Evolutionary conservation across 2,113 vertebrate species (phyloP).

Genomic region (Daboia siamensis): DNA sequence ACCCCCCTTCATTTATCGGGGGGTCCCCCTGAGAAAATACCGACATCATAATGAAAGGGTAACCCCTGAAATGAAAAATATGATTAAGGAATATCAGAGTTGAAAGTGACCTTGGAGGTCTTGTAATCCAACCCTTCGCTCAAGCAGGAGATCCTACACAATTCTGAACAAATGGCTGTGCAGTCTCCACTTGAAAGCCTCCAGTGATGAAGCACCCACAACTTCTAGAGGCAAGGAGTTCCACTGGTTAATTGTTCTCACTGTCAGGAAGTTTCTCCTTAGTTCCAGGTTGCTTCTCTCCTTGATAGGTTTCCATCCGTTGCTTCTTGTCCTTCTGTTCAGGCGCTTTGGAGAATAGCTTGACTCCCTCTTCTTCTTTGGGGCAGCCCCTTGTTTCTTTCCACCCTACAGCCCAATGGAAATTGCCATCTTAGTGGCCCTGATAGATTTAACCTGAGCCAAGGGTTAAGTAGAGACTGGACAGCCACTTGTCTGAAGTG

Average conservation of each 20-base stretch:
- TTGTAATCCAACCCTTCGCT: background rate
- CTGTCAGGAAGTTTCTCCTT: background rate
- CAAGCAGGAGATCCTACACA: background rate
- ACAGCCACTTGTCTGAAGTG: too few species aligned
- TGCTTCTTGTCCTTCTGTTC: background rate
- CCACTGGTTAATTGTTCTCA: too few species aligned
- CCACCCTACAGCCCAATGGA: background rate
- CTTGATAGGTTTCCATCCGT: background rate
- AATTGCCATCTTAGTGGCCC: background rate
- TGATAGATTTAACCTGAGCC: background rate
- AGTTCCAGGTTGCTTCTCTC: background rate
- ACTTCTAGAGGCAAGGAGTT: too few species aligned
- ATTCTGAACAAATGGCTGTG: background rate
- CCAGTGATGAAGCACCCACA: too few species aligned
- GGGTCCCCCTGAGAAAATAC: background rate
- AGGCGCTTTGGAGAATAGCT: background rate
- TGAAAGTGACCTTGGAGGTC: background rate
- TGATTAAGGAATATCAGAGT: background rate
- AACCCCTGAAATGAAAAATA: slow-evolving; percentile 35
- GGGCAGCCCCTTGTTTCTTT: background rate
- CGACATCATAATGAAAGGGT: slow-evolving; percentile 38
- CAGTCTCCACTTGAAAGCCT: too few species aligned
- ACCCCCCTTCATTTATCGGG: background rate
- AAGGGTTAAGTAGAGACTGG: too few species aligned
- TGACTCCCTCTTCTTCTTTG: background rate